A percentile compares a stretch with the other conserved stretches of the same genome.
phyloP scores from a whole-genome alignment of 2,888 invertebrate genomes.

The Dynastes grantii region DNA sequence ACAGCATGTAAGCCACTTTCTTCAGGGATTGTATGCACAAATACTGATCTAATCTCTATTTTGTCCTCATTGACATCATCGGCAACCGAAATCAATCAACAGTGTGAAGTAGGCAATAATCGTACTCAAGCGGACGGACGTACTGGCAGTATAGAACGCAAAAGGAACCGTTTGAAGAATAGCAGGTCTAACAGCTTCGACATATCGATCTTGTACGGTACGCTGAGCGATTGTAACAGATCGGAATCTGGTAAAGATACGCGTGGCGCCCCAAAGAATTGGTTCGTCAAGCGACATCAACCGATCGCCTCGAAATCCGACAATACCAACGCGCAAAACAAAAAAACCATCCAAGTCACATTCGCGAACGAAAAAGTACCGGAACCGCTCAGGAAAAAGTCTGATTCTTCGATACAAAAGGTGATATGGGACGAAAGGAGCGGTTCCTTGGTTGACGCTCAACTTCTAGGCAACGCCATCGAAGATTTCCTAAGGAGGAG shows the following conservation, averaged over 20 bases:
- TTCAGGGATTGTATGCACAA: slow-evolving; percentile 84
- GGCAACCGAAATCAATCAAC: slow-evolving; percentile 82
- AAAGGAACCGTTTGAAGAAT: slow-evolving; percentile 76
- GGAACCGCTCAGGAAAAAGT: neutral
- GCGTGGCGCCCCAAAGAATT: slow-evolving; percentile 75
- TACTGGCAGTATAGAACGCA: slow-evolving; percentile 69
- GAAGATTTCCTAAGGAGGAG: slow-evolving; percentile 84
- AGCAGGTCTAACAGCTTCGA: slow-evolving; percentile 90
- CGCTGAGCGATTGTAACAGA: slow-evolving; percentile 59
- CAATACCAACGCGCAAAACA: neutral
- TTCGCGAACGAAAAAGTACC: slow-evolving; percentile 74
- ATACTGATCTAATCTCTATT: slow-evolving; percentile 86
- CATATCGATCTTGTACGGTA: slow-evolving; percentile 80
- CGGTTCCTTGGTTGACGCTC: slow-evolving; percentile 85
- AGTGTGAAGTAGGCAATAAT: slow-evolving; percentile 72
- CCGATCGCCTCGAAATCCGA: slow-evolving; percentile 77
- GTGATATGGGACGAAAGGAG: slow-evolving; percentile 85
- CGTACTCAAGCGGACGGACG: slow-evolving; percentile 53
- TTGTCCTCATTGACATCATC: slow-evolving; percentile 86
- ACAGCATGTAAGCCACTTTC: slow-evolving; percentile 66
- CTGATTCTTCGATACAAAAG: slow-evolving; percentile 64
- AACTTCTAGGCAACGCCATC: slow-evolving; percentile 87
- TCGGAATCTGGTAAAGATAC: slow-evolving; percentile 55
- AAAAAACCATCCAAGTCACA: slow-evolving; percentile 71
- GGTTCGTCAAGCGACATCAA: slow-evolving; percentile 86